These are phyloP conservation scores for Tapera naevia DNA, from an alignment of 2,797 vertebrate genomes.

Conservation along the genomic window DNA sequence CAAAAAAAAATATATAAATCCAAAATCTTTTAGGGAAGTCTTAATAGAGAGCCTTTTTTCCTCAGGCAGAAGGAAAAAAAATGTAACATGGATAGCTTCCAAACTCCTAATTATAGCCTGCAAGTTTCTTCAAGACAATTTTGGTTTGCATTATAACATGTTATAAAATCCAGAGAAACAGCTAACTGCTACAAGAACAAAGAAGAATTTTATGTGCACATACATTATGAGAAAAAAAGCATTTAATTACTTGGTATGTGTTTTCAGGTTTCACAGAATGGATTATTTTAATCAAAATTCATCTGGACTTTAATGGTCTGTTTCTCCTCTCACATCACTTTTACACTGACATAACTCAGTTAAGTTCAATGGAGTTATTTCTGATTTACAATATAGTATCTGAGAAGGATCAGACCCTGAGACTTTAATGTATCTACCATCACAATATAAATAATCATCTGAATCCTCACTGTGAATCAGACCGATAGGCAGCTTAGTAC, in stretches of 20 bases:
- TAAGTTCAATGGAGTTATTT: not conserved
- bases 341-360: not conserved
- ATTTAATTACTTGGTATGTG: not conserved
- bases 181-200: not conserved
- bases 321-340: not conserved
- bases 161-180: not conserved
- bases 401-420: not conserved
- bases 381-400: not conserved
- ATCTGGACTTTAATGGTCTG: not conserved
- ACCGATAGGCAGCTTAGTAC: not conserved
- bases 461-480: not conserved
- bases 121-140: not conserved
- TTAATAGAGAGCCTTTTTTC: not conserved
- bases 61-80: not conserved
- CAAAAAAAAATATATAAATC: not conserved
- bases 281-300: conserved; percentile 8
- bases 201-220: not conserved
- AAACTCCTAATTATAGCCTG: not conserved
- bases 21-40: not conserved
- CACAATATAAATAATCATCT: not conserved
- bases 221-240: not conserved
- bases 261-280: not conserved
- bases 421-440: not conserved
- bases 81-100: not conserved
- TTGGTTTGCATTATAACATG: not conserved